Evolutionary conservation across 1,140 invertebrate species (phyloP).

Genomic region (Meloidogyne hapla): DNA sequence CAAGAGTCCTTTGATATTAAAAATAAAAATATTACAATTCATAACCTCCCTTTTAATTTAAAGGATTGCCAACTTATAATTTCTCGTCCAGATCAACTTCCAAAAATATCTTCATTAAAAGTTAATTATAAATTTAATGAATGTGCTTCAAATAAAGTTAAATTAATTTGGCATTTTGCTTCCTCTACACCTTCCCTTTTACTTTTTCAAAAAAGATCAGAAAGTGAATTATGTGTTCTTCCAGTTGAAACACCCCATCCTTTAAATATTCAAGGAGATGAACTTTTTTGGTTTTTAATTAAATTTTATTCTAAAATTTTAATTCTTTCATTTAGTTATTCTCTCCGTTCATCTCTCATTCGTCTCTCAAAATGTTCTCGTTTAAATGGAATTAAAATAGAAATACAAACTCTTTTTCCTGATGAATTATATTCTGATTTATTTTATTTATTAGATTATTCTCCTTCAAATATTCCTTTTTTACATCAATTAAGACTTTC

Average conservation of each 20-base stretch:
- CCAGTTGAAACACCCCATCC: slow-evolving; percentile 17
- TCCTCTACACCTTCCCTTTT: slow-evolving; percentile 12
- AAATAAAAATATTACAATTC: not conserved
- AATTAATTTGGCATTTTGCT: slow-evolving; percentile 12
- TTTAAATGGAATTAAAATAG: slow-evolving; percentile 13
- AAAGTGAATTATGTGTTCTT: slow-evolving; percentile 17
- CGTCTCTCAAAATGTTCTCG: not conserved
- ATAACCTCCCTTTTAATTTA: not conserved
- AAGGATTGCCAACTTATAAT: slow-evolving; percentile 26
- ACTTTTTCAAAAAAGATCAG: slow-evolving; percentile 13
- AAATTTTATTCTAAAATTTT: not conserved
- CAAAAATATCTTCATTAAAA: not conserved
- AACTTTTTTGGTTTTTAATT: slow-evolving; percentile 19
- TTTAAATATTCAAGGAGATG: not conserved
- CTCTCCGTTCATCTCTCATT: not conserved
- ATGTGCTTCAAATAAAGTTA: slow-evolving; percentile 4
- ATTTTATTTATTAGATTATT: slow-evolving; percentile 18
- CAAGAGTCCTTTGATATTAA: not conserved
- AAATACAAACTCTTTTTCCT: not conserved
- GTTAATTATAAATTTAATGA: not conserved
- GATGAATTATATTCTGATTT: slow-evolving; percentile 27
- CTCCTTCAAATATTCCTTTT: not conserved
- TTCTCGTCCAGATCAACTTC: slow-evolving; percentile 12
- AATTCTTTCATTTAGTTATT: not conserved
- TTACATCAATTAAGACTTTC: slow-evolving; percentile 20